Percentiles rank a stretch among this genome's conserved stretches.
Conservation (phyloP, 2,888 invertebrate species). For the Aspidiotus destructor region DNA sequence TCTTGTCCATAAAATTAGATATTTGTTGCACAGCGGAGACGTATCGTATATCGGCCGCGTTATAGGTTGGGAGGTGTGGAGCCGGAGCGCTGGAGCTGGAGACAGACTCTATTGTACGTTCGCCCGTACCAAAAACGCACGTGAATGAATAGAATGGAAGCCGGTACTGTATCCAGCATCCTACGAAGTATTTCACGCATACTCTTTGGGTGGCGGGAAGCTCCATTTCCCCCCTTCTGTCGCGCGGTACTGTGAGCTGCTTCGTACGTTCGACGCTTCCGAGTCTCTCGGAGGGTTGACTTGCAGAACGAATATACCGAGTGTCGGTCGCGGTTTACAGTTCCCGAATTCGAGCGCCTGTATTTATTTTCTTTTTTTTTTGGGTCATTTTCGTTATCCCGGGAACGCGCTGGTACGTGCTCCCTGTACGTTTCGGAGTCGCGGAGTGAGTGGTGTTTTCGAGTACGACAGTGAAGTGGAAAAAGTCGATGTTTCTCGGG, state of each 20-base stretch:
- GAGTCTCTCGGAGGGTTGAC: constrained; percentile 21
- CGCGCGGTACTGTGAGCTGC: background rate
- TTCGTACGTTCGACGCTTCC: constrained; percentile 10
- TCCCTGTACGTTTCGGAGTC: background rate
- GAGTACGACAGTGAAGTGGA: too few species aligned
- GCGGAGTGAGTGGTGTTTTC: background rate
- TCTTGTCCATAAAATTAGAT: background rate
- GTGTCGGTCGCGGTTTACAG: constrained; percentile 19
- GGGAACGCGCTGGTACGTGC: background rate
- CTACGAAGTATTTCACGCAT: constrained; percentile 4
- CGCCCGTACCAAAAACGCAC: background rate
- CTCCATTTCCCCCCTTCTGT: constrained; percentile 26
- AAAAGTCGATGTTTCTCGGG: too few species aligned
- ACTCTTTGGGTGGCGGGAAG: constrained; percentile 1
- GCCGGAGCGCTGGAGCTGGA: background rate
- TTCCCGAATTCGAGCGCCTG: constrained; percentile 3
- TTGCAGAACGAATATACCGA: constrained; percentile 27
- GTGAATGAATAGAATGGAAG: background rate
- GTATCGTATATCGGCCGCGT: background rate
- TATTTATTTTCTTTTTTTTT: background rate
- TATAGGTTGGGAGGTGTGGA: background rate
- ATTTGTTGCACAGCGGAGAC: background rate
- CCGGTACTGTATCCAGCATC: constrained; percentile 17
- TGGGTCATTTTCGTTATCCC: background rate
- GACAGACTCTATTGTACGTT: too few species aligned